Evolutionary conservation across 64 coral and sea anemone genomes (phyloP), one percentile per base, ranked within the genome.

Genomic region (Montipora foliosa): DNA sequence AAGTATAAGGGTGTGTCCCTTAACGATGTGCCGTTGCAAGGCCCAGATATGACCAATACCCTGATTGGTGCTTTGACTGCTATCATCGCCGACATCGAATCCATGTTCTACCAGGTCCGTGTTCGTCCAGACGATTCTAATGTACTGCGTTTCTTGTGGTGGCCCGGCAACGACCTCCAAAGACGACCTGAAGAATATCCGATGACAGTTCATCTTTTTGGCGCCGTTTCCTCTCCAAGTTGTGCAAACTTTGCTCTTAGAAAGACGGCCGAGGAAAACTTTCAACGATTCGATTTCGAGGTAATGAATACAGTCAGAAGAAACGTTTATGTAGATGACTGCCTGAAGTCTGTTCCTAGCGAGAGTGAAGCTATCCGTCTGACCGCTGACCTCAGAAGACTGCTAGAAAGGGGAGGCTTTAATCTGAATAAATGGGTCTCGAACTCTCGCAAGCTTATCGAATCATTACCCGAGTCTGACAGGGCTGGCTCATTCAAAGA

Each of bases 21-120:
- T 25, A 94, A 94, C 24, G 80, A 90, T n/a, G 47, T 81, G 50
- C 51, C 84, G 25, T 75, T 82, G 50, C 92, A 88, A 50, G 83
- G 92, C 14, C 92, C 92, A 37, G 83, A 87, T 78, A 49, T 93
- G 4, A 88, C 83, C 84, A 93, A 84, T 61, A 87, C 78, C 78
- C 24, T 91, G 59, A 46, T 94, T 7, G 85, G 92, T 3, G 92
- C 88, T 5, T 37, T 94, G 59, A 79, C 47, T 13, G 77, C 85
- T 45, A 15, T 94, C 1, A 90, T 90, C 68, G 47, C 93, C 4
- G 93, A 94, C 46, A 62, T 94, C 2, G 87, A 90, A 74, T 75
- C 87, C 2, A 94, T 94, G 93, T 90, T 67, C 75, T 49, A 94
- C 57, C 93, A 94, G 60, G 87, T 94, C 1, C 47, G 47, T 48